phyloP scores from a whole-genome alignment of 35 echinoderm and acorn worm species.

The Acanthaster planci region DNA sequence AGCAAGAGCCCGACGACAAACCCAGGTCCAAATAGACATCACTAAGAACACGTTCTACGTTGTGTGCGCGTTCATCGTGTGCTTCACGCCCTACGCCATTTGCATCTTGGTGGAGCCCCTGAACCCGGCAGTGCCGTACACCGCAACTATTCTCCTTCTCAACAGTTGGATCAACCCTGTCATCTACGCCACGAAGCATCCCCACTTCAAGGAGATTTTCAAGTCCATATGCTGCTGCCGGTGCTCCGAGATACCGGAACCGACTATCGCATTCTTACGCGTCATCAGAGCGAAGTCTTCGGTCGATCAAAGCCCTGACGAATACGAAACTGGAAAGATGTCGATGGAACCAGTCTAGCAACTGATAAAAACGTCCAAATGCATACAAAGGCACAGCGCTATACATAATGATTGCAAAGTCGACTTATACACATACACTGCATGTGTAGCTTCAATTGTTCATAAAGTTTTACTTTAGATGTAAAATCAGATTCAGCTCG shows the following conservation, averaged over 20 bases:
- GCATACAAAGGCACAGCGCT: too few relatives aligned
- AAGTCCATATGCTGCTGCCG: slow-evolving; percentile 48
- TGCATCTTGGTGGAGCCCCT: slow-evolving; percentile 51
- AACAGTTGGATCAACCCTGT: slow-evolving; percentile 79
- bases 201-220: slow-evolving; percentile 79
- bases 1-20: background rate
- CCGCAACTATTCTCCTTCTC: slow-evolving; percentile 57
- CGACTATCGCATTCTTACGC: background rate
- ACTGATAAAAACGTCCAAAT: too few relatives aligned
- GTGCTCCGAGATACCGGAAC: slow-evolving; percentile 66
- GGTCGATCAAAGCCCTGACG: background rate
- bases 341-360: background rate
- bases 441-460: too few relatives aligned
- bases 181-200: slow-evolving; percentile 85
- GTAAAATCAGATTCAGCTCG: too few relatives aligned
- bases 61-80: slow-evolving; percentile 64
- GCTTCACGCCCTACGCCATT: slow-evolving; percentile 63
- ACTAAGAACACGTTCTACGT: slow-evolving; percentile 78
- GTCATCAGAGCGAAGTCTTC: slow-evolving; percentile 13
- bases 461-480: too few relatives aligned
- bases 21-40: slow-evolving; percentile 68
- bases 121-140: slow-evolving; percentile 64
- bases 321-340: background rate
- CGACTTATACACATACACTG: too few relatives aligned
- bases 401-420: too few relatives aligned